Percentiles rank a stretch among this genome's conserved stretches.
phyloP scores from a whole-genome alignment of 1,140 invertebrate genomes.

The Rhyzopertha dominica region DNA sequence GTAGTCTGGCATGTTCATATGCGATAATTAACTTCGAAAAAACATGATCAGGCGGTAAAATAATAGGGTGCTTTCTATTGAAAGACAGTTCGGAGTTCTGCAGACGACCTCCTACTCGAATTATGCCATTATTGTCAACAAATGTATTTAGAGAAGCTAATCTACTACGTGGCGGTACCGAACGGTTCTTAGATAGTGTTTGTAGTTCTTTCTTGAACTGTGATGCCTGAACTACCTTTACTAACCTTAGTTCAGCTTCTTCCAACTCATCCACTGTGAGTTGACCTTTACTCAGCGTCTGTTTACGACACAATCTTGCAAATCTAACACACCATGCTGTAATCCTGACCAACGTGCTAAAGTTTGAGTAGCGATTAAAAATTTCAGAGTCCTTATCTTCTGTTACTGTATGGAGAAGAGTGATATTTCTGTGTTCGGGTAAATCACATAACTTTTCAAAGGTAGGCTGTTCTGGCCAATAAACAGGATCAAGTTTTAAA shows the following conservation, averaged over 20 bases:
- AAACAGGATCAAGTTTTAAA: too few species aligned
- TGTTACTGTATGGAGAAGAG: too few species aligned
- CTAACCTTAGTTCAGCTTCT: too few species aligned
- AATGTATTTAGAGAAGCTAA: slow-evolving; percentile 20
- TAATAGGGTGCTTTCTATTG: slow-evolving; percentile 24
- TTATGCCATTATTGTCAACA: slow-evolving; percentile 22
- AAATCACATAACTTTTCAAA: too few species aligned
- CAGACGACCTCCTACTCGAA: slow-evolving; percentile 33
- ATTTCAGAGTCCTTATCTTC: too few species aligned
- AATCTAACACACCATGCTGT: slow-evolving; percentile 8
- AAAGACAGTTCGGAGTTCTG: slow-evolving; percentile 24
- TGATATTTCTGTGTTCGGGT: too few species aligned
- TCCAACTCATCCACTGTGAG: too few species aligned
- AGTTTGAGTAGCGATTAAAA: too few species aligned
- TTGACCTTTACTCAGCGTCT: too few species aligned
- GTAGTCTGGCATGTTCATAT: slow-evolving; percentile 18
- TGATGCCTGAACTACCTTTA: slow-evolving; percentile 14
- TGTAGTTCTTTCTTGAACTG: slow-evolving; percentile 12
- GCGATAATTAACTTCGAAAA: slow-evolving; percentile 18
- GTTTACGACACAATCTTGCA: slow-evolving; percentile 15
- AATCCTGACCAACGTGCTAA: too few species aligned
- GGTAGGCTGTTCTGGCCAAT: too few species aligned
- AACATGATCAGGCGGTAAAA: slow-evolving; percentile 21
- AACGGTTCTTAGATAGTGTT: slow-evolving; percentile 3
- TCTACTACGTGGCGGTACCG: slow-evolving; percentile 7